phyloP scores from a whole-genome alignment of 2,797 vertebrate species.

The Enteromius radiatus region DNA sequence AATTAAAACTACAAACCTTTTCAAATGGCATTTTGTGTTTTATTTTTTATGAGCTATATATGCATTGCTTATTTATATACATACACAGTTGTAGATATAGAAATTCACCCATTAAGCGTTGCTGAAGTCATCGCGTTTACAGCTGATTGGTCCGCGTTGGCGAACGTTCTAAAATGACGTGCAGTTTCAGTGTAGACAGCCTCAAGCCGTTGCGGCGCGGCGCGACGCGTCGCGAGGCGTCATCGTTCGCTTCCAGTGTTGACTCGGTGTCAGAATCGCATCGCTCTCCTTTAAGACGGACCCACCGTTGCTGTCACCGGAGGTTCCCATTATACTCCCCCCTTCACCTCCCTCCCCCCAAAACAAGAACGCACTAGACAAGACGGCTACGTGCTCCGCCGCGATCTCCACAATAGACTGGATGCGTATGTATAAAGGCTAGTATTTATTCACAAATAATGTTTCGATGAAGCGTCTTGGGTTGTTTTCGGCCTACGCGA shows the following conservation, averaged over 20 bases:
- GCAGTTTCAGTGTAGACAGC: background rate
- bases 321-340: constrained; percentile 26
- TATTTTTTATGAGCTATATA: background rate
- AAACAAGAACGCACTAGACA: constrained; percentile 36
- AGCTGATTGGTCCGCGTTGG: constrained; percentile 16
- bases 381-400: constrained; percentile 21
- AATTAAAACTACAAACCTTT: background rate
- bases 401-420: constrained; percentile 2
- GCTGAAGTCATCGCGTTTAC: background rate
- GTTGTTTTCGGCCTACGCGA: constrained; percentile 12
- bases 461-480: background rate
- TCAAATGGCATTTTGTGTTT: background rate
- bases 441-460: background rate
- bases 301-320: constrained; percentile 14
- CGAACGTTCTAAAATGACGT: constrained; percentile 11
- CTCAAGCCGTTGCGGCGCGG: constrained; percentile 16
- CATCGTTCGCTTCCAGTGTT: constrained; percentile 1
- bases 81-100: background rate
- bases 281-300: constrained; percentile 24
- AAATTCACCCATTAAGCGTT: background rate
- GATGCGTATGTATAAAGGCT: background rate
- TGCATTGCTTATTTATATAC: background rate
- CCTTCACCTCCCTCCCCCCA: background rate
- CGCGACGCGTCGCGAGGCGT: constrained; percentile 12
- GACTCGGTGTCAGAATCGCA: constrained; percentile 10